phyloP scores from a whole-genome alignment of 2,797 vertebrate genomes.

The Hephaestus fuliginosus region DNA sequence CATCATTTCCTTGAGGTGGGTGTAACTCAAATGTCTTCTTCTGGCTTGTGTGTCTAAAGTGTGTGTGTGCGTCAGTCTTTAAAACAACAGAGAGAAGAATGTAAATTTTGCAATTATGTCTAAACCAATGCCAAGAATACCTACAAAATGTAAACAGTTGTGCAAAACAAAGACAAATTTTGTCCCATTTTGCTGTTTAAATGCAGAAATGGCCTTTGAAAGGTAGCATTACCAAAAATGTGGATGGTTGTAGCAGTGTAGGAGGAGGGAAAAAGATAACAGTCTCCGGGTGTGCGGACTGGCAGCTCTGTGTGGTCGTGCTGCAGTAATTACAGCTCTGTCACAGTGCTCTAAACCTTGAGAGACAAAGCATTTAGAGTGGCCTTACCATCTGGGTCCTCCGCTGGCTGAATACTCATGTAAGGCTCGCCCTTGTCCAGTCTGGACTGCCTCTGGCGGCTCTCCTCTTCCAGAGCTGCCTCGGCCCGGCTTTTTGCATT shows the following conservation, averaged over 20 bases:
- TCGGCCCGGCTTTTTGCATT: slow-evolving; percentile 97
- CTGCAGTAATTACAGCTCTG: slow-evolving; percentile 72
- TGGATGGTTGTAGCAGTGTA: slow-evolving; percentile 50
- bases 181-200: slow-evolving; percentile 42
- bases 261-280: slow-evolving; percentile 37
- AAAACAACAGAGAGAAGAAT: slow-evolving; percentile 72
- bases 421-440: slow-evolving; percentile 97
- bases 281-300: slow-evolving; percentile 40
- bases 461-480: slow-evolving; percentile 96
- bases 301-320: slow-evolving; percentile 61
- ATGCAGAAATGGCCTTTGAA: slow-evolving; percentile 40
- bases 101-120: slow-evolving; percentile 73
- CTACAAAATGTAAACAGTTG: slow-evolving; percentile 54
- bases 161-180: slow-evolving; percentile 44
- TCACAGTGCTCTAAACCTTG: slow-evolving; percentile 52
- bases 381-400: slow-evolving; percentile 94
- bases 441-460: slow-evolving; percentile 94
- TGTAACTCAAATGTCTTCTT: slow-evolving; percentile 73
- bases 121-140: slow-evolving; percentile 61
- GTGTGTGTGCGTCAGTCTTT: slow-evolving; percentile 51
- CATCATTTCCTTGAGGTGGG: slow-evolving; percentile 79
- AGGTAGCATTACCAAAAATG: slow-evolving; percentile 39
- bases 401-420: slow-evolving; percentile 97
- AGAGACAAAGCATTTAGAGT: slow-evolving; percentile 60
- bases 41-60: slow-evolving; percentile 42